Evolutionary conservation across 1,140 invertebrate species (phyloP), one percentile per base, ranked within the genome.

Genomic region (Ceratina calcarata): DNA sequence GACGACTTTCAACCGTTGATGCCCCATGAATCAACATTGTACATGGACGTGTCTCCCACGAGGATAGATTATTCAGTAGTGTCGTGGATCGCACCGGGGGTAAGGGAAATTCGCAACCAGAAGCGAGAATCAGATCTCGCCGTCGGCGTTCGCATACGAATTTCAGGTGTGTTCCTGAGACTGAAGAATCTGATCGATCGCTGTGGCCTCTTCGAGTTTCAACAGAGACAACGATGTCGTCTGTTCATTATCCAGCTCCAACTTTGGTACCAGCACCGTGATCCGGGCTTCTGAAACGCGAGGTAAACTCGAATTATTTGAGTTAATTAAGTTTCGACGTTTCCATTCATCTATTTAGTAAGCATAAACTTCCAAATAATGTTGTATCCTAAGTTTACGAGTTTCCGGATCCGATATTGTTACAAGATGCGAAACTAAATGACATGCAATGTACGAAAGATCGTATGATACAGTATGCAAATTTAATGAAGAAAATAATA

Each of bases 271-370:
- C 71, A 67, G 15, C 13, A 51, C 16, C 18, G 70, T 60, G 24
- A 60, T 20, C 4, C 61, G n/a, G 3, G 32, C 51, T 22, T 80
- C 78, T 80, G 71, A 24, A 80, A 80, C 53, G 66, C 2, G 37
- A 45, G 4, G 1, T 1, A 37, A 1, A 7, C 7, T 37, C 20
- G 3, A 2, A 15, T 18, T 16, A 16, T 20, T 4, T 12, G 49
- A 4, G 16, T 32, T 16, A 70, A 55, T 15, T 15, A 15, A 55
- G 67, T 32, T 10, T 32, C 51, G 27, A 70, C 18, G 18, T 20
- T 8, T 10, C 2, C 57, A 49, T 49, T 67, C 16, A 20, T 16
- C 49, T 13, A 66, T 66, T 66, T 7, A 45, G 15, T 51, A 7
- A 22, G 20, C 7, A 32, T 16, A 32, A 16, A 13, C 37, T 45